Evolutionary conservation across 2,797 vertebrate genomes (phyloP).

Genomic region (Sebastes cheni): DNA sequence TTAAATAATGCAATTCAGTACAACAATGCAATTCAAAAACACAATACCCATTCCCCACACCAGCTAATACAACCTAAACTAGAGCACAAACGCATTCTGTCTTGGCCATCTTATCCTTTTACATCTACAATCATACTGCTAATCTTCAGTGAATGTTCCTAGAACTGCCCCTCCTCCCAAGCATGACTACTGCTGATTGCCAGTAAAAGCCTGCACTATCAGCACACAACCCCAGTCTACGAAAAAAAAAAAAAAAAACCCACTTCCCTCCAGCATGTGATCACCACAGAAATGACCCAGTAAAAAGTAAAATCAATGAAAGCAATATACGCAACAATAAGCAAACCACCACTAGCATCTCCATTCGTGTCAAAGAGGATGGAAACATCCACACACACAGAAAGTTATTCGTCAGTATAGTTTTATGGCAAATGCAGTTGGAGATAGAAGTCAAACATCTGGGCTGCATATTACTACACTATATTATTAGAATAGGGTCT

Average conservation of each 20-base stretch:
- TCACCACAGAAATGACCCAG: background rate
- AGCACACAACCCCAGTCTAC: background rate
- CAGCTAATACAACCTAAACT: background rate
- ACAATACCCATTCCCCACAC: background rate
- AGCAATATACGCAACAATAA: background rate
- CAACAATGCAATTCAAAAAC: background rate
- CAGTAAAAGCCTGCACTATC: slow-evolving; percentile 26
- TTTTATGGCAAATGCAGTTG: background rate
- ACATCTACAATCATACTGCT: background rate
- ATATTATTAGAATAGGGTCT: background rate
- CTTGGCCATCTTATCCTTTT: background rate
- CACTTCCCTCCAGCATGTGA: background rate
- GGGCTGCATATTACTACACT: background rate
- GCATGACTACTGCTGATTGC: slow-evolving; percentile 7
- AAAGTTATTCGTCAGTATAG: too few relatives aligned
- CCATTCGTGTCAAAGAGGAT: background rate
- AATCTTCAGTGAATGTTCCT: background rate
- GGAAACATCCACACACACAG: background rate
- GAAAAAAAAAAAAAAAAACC: background rate
- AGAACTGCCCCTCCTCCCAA: background rate
- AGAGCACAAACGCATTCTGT: background rate
- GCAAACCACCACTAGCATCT: background rate
- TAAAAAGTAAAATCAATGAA: background rate
- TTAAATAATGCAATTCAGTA: background rate
- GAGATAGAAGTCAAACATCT: background rate